Evolutionary conservation across 2,113 vertebrate genomes (phyloP).

Genomic region (Lepisosteus oculatus): DNA sequence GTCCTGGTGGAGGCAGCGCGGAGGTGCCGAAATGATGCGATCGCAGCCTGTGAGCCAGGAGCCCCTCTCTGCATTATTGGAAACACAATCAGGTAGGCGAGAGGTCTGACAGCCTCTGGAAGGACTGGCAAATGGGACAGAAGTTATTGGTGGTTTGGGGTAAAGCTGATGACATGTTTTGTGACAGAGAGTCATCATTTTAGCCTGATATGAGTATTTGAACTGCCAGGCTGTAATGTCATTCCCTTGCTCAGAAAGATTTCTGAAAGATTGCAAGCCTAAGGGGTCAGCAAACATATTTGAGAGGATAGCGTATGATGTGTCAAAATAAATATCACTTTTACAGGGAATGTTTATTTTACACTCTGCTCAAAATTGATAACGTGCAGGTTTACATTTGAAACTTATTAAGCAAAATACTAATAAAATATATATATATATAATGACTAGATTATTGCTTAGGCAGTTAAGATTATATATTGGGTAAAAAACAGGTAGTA

Average conservation of each 20-base stretch:
- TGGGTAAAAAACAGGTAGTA: constrained; percentile 13
- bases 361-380: constrained; percentile 4
- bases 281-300: constrained; percentile 68
- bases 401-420: constrained; percentile 9
- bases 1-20: constrained; percentile 79
- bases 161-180: constrained; percentile 88
- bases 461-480: background rate
- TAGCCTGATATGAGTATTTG: constrained; percentile 83
- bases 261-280: constrained; percentile 69
- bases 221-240: constrained; percentile 75
- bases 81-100: constrained; percentile 91
- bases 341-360: constrained; percentile 11
- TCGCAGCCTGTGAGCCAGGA: constrained; percentile 82
- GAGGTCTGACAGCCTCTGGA: constrained; percentile 71
- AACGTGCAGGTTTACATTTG: constrained; percentile 10
- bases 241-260: constrained; percentile 64
- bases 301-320: constrained; percentile 58
- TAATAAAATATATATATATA: constrained; percentile 6
- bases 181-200: constrained; percentile 85
- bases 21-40: constrained; percentile 89
- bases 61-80: constrained; percentile 88
- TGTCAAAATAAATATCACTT: constrained; percentile 36
- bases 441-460: constrained; percentile 1
- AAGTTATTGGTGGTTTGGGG: constrained; percentile 79
- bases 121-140: constrained; percentile 76